These are phyloP conservation scores for Xenentodon cancila DNA, from an alignment of 2,797 vertebrate genomes.

Conservation along the genomic window DNA sequence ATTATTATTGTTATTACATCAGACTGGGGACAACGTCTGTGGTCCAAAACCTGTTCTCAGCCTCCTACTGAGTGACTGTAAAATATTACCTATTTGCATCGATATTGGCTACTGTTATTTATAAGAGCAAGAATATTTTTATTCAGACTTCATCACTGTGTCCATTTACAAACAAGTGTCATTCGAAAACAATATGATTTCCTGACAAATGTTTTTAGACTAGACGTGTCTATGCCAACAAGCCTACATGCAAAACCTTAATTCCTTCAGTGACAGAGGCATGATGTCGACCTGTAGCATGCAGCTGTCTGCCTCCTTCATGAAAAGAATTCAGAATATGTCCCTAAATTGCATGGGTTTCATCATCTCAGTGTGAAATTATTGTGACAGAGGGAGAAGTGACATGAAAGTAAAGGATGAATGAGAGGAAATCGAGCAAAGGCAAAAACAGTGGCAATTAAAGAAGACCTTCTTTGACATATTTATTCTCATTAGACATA, in stretches of 20 bases:
- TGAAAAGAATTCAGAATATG: slow-evolving; percentile 18
- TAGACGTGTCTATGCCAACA: background rate
- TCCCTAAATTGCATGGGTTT: slow-evolving; percentile 31
- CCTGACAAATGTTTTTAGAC: background rate
- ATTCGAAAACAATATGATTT: background rate
- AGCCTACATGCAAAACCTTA: background rate
- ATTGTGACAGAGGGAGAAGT: slow-evolving; percentile 34
- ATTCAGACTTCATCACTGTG: background rate
- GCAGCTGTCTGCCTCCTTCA: slow-evolving; percentile 22
- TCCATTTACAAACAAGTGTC: slow-evolving; percentile 1
- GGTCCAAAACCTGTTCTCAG: slow-evolving; percentile 43
- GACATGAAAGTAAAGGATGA: slow-evolving; percentile 32
- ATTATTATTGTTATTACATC: slow-evolving; percentile 37
- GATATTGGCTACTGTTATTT: slow-evolving; percentile 40
- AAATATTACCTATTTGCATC: slow-evolving; percentile 65
- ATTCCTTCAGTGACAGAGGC: slow-evolving; percentile 6
- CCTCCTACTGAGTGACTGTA: slow-evolving; percentile 57
- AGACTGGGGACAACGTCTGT: slow-evolving; percentile 39
- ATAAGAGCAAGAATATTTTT: slow-evolving; percentile 22
- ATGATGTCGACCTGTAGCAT: slow-evolving; percentile 19
- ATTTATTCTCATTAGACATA: slow-evolving; percentile 58
- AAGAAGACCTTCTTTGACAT: slow-evolving; percentile 31
- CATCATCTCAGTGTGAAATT: slow-evolving; percentile 25
- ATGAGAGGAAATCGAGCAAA: slow-evolving; percentile 9
- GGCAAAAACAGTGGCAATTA: slow-evolving; percentile 30